These are phyloP conservation scores for Anthopleura xanthogrammica DNA, from an alignment of 92 coral and sea anemone species.

Conservation along the genomic window DNA sequence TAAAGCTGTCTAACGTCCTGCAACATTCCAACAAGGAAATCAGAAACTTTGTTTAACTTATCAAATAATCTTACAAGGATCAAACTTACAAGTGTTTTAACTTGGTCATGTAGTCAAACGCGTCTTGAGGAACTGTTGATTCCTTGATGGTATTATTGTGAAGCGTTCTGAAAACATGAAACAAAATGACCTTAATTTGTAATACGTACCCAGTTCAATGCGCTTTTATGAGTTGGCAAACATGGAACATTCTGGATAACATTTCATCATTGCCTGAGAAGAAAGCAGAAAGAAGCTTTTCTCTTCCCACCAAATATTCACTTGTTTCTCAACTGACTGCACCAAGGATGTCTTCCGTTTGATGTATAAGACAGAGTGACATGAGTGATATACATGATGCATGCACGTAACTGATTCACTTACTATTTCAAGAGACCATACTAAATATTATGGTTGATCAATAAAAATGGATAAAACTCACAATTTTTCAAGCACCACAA, in stretches of 20 bases:
- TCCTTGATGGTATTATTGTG: neutral
- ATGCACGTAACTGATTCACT: no score
- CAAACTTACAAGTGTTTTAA: conserved; percentile 17
- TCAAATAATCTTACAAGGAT: neutral
- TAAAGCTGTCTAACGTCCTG: conserved; percentile 67
- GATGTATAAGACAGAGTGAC: no score
- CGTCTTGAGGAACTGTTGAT: conserved; percentile 3
- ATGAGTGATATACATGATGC: no score
- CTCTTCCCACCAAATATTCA: no score
- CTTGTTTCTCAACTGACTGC: no score
- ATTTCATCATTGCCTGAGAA: no score
- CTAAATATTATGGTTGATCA: neutral
- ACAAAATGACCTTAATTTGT: no score
- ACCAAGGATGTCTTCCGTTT: no score
- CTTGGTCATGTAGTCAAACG: neutral
- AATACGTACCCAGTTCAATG: no score
- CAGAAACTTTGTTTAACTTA: neutral
- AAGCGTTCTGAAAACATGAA: neutral
- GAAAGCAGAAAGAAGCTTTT: neutral
- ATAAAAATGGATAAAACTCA: conserved; percentile 12
- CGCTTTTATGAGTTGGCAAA: no score
- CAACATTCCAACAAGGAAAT: neutral
- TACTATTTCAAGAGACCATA: no score
- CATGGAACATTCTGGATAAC: neutral
- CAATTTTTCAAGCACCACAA: conserved; percentile 30